Evolutionary conservation across 2,797 vertebrate genomes (phyloP), one percentile per base, ranked within the genome.

Genomic region (Carcharodon carcharias): DNA sequence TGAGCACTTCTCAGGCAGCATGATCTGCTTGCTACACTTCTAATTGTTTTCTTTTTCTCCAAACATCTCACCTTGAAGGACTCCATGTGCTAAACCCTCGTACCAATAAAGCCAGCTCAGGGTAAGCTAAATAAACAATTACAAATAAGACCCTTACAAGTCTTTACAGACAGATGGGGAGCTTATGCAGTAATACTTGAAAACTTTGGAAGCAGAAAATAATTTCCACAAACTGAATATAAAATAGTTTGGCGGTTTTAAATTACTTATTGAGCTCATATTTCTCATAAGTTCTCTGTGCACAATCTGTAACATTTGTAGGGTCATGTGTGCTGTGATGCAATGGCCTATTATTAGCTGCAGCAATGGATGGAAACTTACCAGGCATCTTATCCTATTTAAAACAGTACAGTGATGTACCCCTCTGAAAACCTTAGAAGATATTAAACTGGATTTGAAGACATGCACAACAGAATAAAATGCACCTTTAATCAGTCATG

Each of bases 241-340:
- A 8, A 63, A 92, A 92, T 40, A 35, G 23, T 63, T 35, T 58
- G 2, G 6, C 40, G 7, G 89, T 92, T 63, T 92, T 92, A 92
- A 65, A 35, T 92, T 92, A 92, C 89, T 92, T n/a, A 65, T 18
- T 92, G 89, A 92, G 89, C 35, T 92, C 58, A 63, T 40, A 92
- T 92, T 63, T 63, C 58, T 65, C 89, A 92, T 63, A 56, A 31
- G 58, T 35, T 92, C 58, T 14, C 31, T 3, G 16, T 40, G n/a
- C n/a, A 21, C 40, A 18, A 61, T 92, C 5, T 63, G 31, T 63
- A 92, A 63, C 61, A 92, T 63, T 92, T 40, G 58, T n/a, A 92
- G 16, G 18, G 58, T 92, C 89, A 92, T 65, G 31, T 63, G 61
- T 26, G 89, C 58, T 92, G 54, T 56, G 28, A n/a, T 92, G 58